phyloP scores from a whole-genome alignment of 2,888 invertebrate species.

The Cheilosia vulpina region DNA sequence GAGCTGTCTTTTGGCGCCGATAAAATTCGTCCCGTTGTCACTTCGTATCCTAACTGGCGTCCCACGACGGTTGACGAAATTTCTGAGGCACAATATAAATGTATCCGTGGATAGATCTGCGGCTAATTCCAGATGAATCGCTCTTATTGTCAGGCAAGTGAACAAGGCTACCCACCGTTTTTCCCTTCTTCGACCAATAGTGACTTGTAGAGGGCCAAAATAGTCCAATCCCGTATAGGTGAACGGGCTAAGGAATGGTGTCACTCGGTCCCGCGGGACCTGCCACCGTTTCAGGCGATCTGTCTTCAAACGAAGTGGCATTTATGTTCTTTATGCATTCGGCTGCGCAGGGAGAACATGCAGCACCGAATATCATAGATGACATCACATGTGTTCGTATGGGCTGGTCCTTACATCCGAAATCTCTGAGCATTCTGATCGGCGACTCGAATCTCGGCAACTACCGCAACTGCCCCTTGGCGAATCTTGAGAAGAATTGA shows the following conservation, averaged over 20 bases:
- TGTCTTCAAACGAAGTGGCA: neutral
- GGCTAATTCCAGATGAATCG: constrained; percentile 27
- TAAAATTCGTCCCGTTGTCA: constrained; percentile 66
- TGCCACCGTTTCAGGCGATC: neutral
- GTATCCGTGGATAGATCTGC: constrained; percentile 17
- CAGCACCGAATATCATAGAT: constrained; percentile 73
- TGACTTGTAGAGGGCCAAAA: neutral
- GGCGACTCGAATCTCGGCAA: constrained; percentile 2
- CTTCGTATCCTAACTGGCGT: constrained; percentile 39
- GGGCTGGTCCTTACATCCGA: constrained; percentile 25
- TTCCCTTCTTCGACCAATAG: constrained; percentile 17
- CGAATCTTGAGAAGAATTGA: neutral
- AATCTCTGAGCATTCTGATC: constrained; percentile 66
- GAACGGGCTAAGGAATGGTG: neutral
- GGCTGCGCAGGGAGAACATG: constrained; percentile 61
- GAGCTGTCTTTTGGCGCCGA: constrained; percentile 34
- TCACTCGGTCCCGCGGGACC: neutral
- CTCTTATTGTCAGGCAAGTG: constrained; percentile 33
- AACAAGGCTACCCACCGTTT: constrained; percentile 47
- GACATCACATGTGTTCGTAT: constrained; percentile 50
- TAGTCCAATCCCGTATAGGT: neutral
- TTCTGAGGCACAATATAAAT: constrained; percentile 3
- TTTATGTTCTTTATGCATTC: constrained; percentile 61
- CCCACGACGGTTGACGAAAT: constrained; percentile 41
- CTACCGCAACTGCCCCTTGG: neutral